Evolutionary conservation across 2,888 invertebrate genomes (phyloP), one percentile per base, ranked within the genome.

Genomic region (Zaprionus lineosus): DNA sequence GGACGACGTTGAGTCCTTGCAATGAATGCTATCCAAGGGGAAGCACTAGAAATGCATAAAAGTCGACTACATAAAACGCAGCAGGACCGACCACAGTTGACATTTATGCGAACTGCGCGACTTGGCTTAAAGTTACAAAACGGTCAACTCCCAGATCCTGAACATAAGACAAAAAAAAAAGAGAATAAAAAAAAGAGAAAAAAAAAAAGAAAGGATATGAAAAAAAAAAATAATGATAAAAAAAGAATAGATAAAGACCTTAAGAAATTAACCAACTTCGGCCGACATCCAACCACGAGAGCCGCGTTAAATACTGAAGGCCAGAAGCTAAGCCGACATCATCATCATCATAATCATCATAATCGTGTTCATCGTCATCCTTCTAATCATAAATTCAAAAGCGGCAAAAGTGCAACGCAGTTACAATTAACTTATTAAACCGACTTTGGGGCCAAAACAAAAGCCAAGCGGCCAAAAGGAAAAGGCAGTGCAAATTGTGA

Each of bases 391-490:
- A 84, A 81, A 75, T 81, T 81, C 66, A 62, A 77, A 81, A 75
- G 70, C 75, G 43, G 65, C 67, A 68, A 75, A 75, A 81, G 82
- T 74, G 76, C 83, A 84, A 70, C 66, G 74, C 72, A 72, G 71
- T 71, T 78, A 84, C 86, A 86, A 86, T 87, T 86, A 88, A 86
- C 78, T 87, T 87, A 87, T 87, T 87, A 87, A 86, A 77, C 73
- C 73, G 72, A 57, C 74, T 82, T 74, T 63, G 51, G 43, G 37
- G 39, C 39, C 52, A 58, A 62, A 65, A 60, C 67, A 64, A 74
- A 68, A 61, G 64, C 39, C 53, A 16, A 51, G 12, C 26, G 56
- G 47, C 14, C 16, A 48, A 51, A 29, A 37, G 56, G 41, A 57
- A 51, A 41, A 12, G 55, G 50, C 31, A 29, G 60, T 33, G 51